Conservation (phyloP, 35 echinoderm and acorn worm species). For the Eucidaris tribuloides region DNA sequence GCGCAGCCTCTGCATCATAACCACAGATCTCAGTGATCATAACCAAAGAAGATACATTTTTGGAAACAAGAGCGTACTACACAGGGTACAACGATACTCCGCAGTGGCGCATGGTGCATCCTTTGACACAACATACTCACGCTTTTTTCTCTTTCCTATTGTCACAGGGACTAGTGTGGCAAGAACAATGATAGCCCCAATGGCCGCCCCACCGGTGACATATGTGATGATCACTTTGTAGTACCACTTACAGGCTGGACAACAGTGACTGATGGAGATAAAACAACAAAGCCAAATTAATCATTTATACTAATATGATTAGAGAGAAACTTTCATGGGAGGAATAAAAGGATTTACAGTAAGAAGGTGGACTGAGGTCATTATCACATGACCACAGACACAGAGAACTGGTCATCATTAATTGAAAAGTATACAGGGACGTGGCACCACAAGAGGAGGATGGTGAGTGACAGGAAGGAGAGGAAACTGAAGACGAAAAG, state of each 20-base stretch:
- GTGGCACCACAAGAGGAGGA: neutral
- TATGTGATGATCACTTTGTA: constrained; percentile 71
- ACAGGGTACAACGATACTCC: too few relatives aligned
- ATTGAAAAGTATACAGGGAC: neutral
- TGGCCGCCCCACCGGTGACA: constrained; percentile 75
- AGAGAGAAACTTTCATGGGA: neutral
- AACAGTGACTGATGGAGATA: constrained; percentile 61
- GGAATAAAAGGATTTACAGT: neutral
- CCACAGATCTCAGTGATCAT: too few relatives aligned
- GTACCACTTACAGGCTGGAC: constrained; percentile 68
- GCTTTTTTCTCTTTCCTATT: constrained; percentile 56
- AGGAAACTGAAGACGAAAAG: too few relatives aligned
- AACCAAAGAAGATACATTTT: too few relatives aligned
- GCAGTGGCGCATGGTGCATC: too few relatives aligned
- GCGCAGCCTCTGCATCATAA: too few relatives aligned
- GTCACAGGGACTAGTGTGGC: constrained; percentile 58
- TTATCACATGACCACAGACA: too few relatives aligned
- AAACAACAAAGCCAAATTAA: neutral
- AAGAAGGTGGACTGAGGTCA: neutral
- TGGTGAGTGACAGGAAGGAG: neutral
- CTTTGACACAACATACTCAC: neutral
- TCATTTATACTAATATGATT: too few relatives aligned
- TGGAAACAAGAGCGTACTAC: too few relatives aligned
- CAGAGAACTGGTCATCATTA: neutral
- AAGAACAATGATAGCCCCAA: constrained; percentile 60